Base-by-base conservation (phyloP, 2,797 vertebrate species). In the Spinus pinus region DNA sequence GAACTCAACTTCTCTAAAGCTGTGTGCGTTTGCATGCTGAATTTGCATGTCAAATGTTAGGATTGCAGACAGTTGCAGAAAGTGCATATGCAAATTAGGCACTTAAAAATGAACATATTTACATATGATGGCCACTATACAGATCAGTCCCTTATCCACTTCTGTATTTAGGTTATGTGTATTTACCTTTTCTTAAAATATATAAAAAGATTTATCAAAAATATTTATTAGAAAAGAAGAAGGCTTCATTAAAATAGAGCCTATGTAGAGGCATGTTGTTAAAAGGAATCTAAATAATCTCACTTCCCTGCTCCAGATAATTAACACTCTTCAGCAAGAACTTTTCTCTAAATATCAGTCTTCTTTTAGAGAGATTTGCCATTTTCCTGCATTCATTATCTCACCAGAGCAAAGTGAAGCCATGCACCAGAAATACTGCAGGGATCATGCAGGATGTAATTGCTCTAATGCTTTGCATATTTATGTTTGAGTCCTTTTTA, bases 401-500 rank as follows among this genome's bases (percentile, higher is more conserved):
- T 53, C 93, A 95, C 95, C 93, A 75, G 83, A 92, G 83, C 95
- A 79, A 94, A 96, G 94, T 84, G 74, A 88, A 96, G 74, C 93
- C 79, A n/a, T 61, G 88, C 78, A 78, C 20, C 94, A 33, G 96
- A 94, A 94, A 96, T 17, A 42, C 89, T 95, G 92, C 86, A 77
- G 84, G 91, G 96, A 96, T 95, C 91, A 81, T 77, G 95, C 92
- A 95, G 93, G 57, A 95, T 81, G 90, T 95, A 97, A 97, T 96
- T 97, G 97, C 96, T 88, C 95, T 83, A 84, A 95, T 81, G 95
- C 95, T 98, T 97, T 97, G 94, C 96, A 97, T 98, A 97, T 98
- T 98, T 97, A 97, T 97, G 95, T 94, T 97, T 80, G 93, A 98
- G 96, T 96, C 97, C 98, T 97, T 97, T 94, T 77, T 95, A 95